Evolutionary conservation across 1,140 invertebrate species (phyloP).

Genomic region (Drosophila aff.): DNA sequence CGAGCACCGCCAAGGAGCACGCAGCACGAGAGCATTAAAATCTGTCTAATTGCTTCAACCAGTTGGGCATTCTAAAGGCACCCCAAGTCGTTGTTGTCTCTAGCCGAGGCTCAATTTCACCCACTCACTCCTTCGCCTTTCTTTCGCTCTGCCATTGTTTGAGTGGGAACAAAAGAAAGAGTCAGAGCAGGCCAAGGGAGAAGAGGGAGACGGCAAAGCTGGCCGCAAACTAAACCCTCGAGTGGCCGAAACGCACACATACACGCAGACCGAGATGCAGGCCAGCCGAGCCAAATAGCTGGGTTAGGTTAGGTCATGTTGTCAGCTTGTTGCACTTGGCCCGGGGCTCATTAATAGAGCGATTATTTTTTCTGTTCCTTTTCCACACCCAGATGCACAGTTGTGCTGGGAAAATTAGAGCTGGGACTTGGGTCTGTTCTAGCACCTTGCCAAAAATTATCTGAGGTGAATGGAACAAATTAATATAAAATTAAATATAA

Average conservation of each 20-base stretch:
- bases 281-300: constrained; percentile 46
- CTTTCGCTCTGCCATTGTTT: constrained; percentile 18
- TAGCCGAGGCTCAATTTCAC: constrained; percentile 3
- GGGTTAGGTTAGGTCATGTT: constrained; percentile 73
- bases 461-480: no score
- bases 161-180: constrained; percentile 23
- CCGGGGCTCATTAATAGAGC: constrained; percentile 79
- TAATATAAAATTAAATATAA: neutral
- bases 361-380: constrained; percentile 67
- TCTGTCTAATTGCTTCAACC: constrained; percentile 48
- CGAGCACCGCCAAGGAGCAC: neutral
- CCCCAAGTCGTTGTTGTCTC: constrained; percentile 16
- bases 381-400: constrained; percentile 33
- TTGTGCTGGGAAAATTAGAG: neutral
- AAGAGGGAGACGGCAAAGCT: constrained; percentile 11
- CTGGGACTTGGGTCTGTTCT: neutral
- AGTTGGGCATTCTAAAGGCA: constrained; percentile 31
- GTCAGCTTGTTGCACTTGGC: constrained; percentile 84
- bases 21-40: constrained; percentile 21
- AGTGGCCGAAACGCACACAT: constrained; percentile 22
- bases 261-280: neutral
- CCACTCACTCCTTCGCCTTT: neutral
- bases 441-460: no score
- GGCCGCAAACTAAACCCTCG: constrained; percentile 38
- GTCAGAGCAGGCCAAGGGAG: neutral